These are phyloP conservation scores for Bombus picipes DNA, from an alignment of 1,140 invertebrate genomes.

Conservation along the genomic window DNA sequence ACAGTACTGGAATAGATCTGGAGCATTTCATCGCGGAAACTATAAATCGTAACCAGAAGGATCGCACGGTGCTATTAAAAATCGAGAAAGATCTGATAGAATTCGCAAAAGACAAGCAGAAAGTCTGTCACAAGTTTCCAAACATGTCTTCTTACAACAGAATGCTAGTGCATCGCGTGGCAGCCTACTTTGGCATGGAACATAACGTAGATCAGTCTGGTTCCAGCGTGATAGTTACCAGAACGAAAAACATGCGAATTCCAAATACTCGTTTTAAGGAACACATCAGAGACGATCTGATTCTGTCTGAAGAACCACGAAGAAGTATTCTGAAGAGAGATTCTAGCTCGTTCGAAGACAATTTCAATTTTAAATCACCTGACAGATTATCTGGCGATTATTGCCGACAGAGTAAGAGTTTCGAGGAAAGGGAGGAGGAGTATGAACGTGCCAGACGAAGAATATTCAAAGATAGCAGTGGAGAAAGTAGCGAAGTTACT, in stretches of 20 bases:
- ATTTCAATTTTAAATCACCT: conserved; percentile 84
- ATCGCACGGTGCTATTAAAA: conserved; percentile 91
- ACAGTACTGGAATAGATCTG: conserved; percentile 91
- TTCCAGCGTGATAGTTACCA: conserved; percentile 91
- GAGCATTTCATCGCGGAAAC: conserved; percentile 94
- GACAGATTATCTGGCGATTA: conserved; percentile 86
- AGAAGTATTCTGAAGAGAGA: conserved; percentile 93
- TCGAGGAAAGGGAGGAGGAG: conserved; percentile 94
- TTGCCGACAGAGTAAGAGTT: conserved; percentile 91
- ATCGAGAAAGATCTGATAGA: conserved; percentile 94
- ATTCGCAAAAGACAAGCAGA: conserved; percentile 92
- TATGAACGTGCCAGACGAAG: conserved; percentile 91
- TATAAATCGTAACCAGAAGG: conserved; percentile 94
- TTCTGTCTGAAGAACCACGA: conserved; percentile 86
- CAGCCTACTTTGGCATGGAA: conserved; percentile 96
- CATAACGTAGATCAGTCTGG: conserved; percentile 96
- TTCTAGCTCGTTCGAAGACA: conserved; percentile 90
- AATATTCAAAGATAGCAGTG: conserved; percentile 88
- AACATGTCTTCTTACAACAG: conserved; percentile 96
- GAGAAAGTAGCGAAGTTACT: conserved; percentile 74
- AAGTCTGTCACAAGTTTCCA: conserved; percentile 91
- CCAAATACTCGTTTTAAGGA: conserved; percentile 86
- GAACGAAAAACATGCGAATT: conserved; percentile 90
- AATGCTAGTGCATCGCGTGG: conserved; percentile 96
- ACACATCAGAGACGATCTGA: conserved; percentile 84